These are phyloP conservation scores for Ernsta delagoae DNA, from an alignment of 2,888 invertebrate genomes.

Conservation along the genomic window DNA sequence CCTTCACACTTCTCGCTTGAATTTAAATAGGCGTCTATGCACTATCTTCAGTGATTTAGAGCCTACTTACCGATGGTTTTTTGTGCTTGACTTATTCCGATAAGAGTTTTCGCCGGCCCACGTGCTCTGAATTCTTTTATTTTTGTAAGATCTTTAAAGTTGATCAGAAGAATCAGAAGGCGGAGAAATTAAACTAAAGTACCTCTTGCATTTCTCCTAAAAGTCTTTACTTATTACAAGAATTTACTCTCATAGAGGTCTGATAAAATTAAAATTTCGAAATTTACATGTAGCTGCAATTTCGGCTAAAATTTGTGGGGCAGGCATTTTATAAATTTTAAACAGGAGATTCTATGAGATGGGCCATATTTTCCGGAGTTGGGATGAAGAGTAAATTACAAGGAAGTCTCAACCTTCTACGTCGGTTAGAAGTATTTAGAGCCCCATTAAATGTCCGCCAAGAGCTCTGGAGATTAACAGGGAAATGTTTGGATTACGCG, in stretches of 20 bases:
- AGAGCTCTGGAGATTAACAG: conserved; percentile 65
- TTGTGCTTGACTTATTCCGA: conserved; percentile 50
- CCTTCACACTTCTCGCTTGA: conserved; percentile 74
- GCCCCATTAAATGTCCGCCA: conserved; percentile 69
- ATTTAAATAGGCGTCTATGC: conserved; percentile 76
- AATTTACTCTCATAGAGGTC: neutral
- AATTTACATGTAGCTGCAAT: neutral
- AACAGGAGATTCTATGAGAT: conserved; percentile 20
- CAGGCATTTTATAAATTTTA: conserved; percentile 21
- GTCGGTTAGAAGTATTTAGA: conserved; percentile 62
- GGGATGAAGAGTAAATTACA: conserved; percentile 61
- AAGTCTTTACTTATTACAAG: neutral
- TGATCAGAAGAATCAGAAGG: conserved; percentile 3
- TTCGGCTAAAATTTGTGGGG: conserved; percentile 4
- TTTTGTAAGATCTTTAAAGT: neutral
- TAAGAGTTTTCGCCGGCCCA: conserved; percentile 8
- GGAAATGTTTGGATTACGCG: conserved; percentile 60
- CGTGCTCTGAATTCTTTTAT: conserved; percentile 12
- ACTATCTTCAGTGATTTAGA: conserved; percentile 71
- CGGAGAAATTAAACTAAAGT: neutral
- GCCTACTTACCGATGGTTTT: conserved; percentile 58
- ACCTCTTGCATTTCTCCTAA: neutral
- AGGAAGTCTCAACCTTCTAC: conserved; percentile 58
- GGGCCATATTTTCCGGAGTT: conserved; percentile 56
- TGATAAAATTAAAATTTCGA: neutral